Percentiles rank a stretch among this genome's conserved stretches.
Conservation (phyloP, 2,113 vertebrate species). For the Chroicocephalus ridibundus region DNA sequence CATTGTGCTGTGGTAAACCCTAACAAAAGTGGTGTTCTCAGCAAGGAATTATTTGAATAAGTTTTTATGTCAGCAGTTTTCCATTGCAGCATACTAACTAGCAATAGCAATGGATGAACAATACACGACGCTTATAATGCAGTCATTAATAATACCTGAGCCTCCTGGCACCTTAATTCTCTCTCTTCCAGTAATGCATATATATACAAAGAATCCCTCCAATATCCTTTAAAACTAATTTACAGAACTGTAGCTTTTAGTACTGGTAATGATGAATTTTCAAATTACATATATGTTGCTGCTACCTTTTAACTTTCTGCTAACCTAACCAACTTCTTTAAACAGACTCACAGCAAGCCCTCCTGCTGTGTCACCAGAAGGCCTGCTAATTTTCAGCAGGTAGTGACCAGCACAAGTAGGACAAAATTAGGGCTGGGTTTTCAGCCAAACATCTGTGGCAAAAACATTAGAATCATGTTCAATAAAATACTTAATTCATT, state of each 20-base stretch:
- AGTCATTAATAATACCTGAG: neutral
- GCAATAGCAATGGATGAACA: neutral
- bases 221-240: neutral
- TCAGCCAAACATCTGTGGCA: neutral
- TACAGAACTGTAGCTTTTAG: neutral
- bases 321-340: neutral
- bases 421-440: neutral
- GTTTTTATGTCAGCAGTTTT: neutral
- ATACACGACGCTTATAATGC: neutral
- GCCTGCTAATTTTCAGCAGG: neutral
- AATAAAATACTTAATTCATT: neutral
- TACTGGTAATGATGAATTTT: neutral
- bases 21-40: neutral
- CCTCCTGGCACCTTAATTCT: neutral
- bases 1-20: neutral
- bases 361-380: neutral
- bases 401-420: neutral
- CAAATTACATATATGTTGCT: fast-evolving
- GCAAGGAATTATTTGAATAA: neutral
- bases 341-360: neutral
- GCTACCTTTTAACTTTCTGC: neutral
- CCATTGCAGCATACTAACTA: neutral
- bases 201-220: neutral
- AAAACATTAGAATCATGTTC: neutral
- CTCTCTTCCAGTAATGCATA: neutral